phyloP scores from a whole-genome alignment of 2,888 invertebrate species.

The Trichacis sp. region DNA sequence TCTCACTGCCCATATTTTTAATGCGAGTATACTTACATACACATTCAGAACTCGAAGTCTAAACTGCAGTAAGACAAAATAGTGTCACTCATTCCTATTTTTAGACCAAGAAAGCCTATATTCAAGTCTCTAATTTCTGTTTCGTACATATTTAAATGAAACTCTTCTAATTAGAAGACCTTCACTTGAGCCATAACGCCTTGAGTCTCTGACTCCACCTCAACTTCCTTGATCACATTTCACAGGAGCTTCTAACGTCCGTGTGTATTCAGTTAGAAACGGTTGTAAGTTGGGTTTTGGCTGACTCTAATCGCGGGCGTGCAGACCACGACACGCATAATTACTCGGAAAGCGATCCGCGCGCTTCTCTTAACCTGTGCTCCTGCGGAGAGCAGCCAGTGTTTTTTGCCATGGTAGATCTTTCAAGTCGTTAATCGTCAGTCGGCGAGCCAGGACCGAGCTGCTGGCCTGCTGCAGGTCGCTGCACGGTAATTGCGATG shows the following conservation, averaged over 20 bases:
- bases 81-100: too few relatives aligned
- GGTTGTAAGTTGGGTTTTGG: conserved; percentile 1
- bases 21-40: too few relatives aligned
- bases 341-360: conserved; percentile 40
- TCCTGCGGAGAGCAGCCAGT: conserved; percentile 48
- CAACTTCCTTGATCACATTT: conserved; percentile 9
- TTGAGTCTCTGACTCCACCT: too few relatives aligned
- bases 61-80: too few relatives aligned
- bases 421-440: conserved; percentile 7
- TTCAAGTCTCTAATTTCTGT: too few relatives aligned
- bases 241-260: neutral
- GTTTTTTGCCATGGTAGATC: conserved; percentile 41
- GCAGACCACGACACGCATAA: conserved; percentile 23
- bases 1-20: too few relatives aligned
- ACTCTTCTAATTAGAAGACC: too few relatives aligned
- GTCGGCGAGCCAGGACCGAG: conserved; percentile 28
- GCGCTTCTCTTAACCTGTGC: conserved; percentile 59
- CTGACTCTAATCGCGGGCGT: conserved; percentile 13
- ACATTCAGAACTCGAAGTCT: too few relatives aligned
- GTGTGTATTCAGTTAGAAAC: neutral
- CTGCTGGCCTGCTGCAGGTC: conserved; percentile 44
- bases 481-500: conserved; percentile 62
- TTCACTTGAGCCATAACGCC: too few relatives aligned
- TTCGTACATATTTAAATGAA: too few relatives aligned
- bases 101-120: too few relatives aligned